Evolutionary conservation across 2,113 vertebrate species (phyloP).

Genomic region (Oplegnathus fasciatus): DNA sequence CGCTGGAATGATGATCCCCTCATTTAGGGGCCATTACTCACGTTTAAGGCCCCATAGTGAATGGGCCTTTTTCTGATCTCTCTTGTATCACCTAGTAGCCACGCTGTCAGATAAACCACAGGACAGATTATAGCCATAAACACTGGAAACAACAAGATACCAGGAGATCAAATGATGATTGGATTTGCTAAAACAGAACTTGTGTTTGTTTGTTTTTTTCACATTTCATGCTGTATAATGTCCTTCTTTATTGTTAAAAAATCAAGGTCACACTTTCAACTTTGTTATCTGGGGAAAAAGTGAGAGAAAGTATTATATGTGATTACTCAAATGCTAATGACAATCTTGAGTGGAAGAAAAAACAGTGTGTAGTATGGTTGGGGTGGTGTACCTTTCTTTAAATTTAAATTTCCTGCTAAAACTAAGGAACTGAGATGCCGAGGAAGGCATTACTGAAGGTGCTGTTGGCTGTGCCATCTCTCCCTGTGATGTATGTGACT

Average conservation of each 20-base stretch:
- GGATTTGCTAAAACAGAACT: conserved; percentile 34
- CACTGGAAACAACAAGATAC: conserved; percentile 34
- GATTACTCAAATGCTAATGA: not conserved
- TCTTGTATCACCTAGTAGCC: conserved; percentile 24
- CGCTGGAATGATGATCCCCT: conserved; percentile 71
- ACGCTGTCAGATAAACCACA: conserved; percentile 50
- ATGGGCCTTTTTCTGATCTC: conserved; percentile 9
- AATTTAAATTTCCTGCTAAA: not conserved
- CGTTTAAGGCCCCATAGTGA: conserved; percentile 28
- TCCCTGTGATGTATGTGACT: not conserved
- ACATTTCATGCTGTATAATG: not conserved
- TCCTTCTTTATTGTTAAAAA: no score
- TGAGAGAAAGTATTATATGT: not conserved
- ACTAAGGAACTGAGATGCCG: not conserved
- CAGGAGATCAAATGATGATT: conserved; percentile 48
- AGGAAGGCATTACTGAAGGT: not conserved
- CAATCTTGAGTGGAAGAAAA: not conserved
- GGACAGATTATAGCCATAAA: conserved; percentile 56
- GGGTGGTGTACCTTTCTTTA: no score
- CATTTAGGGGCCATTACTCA: conserved; percentile 70
- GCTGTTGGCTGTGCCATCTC: no score
- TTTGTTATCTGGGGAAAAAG: not conserved
- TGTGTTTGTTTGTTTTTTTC: not conserved
- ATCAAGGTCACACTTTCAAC: not conserved
- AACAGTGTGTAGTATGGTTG: no score